phyloP scores from a whole-genome alignment of 2,888 invertebrate genomes.

The Thelaira solivaga region DNA sequence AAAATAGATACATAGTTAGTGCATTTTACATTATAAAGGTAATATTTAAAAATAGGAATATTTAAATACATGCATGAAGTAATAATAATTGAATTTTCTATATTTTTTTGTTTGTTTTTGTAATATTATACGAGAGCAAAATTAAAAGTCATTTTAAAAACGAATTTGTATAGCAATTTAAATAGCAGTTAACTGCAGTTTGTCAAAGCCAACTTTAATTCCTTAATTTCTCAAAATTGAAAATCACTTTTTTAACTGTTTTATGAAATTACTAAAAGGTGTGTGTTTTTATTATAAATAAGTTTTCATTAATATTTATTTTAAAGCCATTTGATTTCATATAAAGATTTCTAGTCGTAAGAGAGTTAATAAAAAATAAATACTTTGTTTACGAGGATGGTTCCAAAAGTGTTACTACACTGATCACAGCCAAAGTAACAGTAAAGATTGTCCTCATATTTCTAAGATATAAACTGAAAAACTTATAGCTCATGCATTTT shows the following conservation, averaged over 20 bases:
- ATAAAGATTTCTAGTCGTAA: too few relatives aligned
- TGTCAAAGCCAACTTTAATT: neutral
- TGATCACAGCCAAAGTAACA: too few relatives aligned
- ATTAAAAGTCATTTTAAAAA: neutral
- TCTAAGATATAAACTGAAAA: neutral
- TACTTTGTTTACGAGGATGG: too few relatives aligned
- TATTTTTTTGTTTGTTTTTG: neutral
- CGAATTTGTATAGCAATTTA: too few relatives aligned
- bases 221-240: neutral
- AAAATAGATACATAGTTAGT: too few relatives aligned
- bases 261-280: too few relatives aligned
- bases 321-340: neutral
- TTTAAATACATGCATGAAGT: neutral
- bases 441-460: neutral
- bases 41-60: constrained; percentile 11
- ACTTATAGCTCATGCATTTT: constrained; percentile 36
- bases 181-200: too few relatives aligned
- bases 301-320: neutral
- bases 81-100: neutral
- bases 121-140: neutral
- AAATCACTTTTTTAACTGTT: neutral
- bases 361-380: too few relatives aligned
- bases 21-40: neutral
- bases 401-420: too few relatives aligned
- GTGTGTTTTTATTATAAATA: neutral